Evolutionary conservation across 2,113 vertebrate species (phyloP).

Genomic region (Junco hyemalis): DNA sequence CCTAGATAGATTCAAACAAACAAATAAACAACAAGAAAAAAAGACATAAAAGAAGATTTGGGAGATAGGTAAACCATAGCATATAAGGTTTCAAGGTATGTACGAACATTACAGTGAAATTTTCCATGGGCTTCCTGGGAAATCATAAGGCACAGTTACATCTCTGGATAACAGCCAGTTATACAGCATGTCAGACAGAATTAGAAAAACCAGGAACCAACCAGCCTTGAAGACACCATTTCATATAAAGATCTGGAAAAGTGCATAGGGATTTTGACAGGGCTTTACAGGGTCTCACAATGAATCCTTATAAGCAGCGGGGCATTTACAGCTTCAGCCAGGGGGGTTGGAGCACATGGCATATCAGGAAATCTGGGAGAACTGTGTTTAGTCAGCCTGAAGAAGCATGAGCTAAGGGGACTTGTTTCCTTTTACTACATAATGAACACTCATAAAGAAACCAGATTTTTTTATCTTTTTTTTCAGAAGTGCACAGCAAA

Average conservation of each 20-base stretch:
- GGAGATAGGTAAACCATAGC: background rate
- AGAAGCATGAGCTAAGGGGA: background rate
- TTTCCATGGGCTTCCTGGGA: background rate
- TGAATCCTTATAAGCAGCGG: background rate
- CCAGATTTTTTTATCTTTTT: background rate
- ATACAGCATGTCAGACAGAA: background rate
- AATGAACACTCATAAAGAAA: background rate
- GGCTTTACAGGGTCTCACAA: background rate
- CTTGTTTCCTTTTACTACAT: background rate
- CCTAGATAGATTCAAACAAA: background rate
- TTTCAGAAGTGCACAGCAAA: background rate
- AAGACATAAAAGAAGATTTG: background rate
- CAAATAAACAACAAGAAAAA: background rate
- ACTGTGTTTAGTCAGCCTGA: background rate
- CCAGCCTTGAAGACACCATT: background rate
- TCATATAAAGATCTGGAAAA: background rate
- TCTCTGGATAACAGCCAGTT: background rate
- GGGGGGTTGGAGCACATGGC: background rate
- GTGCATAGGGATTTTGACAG: background rate
- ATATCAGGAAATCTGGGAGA: background rate
- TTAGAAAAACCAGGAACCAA: background rate
- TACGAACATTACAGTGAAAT: background rate
- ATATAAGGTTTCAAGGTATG: background rate
- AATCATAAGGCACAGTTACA: background rate
- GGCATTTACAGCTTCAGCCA: background rate